Evolutionary conservation across 2,888 invertebrate genomes (phyloP).

Genomic region (Graphium colonna): DNA sequence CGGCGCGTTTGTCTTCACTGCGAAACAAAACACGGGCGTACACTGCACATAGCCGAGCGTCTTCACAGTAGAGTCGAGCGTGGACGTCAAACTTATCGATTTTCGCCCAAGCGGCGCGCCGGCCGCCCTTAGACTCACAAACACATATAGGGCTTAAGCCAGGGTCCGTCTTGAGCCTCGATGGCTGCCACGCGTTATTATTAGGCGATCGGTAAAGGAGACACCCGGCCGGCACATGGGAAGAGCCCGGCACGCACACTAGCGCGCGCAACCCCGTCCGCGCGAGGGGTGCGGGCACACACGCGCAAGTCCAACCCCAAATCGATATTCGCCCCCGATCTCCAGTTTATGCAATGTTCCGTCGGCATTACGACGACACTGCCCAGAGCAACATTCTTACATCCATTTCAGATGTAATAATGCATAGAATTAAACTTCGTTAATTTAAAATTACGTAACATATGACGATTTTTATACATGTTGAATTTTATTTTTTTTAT

Average conservation of each 20-base stretch:
- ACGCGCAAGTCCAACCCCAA: conserved; percentile 54
- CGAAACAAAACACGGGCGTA: conserved; percentile 61
- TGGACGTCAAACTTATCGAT: conserved; percentile 60
- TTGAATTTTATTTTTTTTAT: too few relatives aligned
- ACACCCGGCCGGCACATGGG: conserved; percentile 31
- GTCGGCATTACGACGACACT: conserved; percentile 49
- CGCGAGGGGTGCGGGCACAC: conserved; percentile 46
- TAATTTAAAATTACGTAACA: too few relatives aligned
- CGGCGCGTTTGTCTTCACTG: conserved; percentile 56
- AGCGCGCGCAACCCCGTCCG: conserved; percentile 36
- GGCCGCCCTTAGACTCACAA: conserved; percentile 35
- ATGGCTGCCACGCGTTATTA: too few relatives aligned
- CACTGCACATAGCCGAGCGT: conserved; percentile 40
- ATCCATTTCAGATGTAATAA: conserved; percentile 28
- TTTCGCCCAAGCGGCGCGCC: conserved; percentile 48
- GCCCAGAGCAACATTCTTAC: conserved; percentile 4
- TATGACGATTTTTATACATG: conserved; percentile 1
- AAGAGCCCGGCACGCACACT: conserved; percentile 35
- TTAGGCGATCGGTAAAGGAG: conserved; percentile 40
- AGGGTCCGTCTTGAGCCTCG: conserved; percentile 10
- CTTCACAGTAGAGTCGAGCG: conserved; percentile 25
- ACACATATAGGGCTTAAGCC: conserved; percentile 30
- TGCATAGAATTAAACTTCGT: too few relatives aligned
- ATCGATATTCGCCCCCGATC: conserved; percentile 69
- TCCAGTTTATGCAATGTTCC: conserved; percentile 53